Conservation (phyloP, 2,888 invertebrate genomes). For the Machimus atricapillus region DNA sequence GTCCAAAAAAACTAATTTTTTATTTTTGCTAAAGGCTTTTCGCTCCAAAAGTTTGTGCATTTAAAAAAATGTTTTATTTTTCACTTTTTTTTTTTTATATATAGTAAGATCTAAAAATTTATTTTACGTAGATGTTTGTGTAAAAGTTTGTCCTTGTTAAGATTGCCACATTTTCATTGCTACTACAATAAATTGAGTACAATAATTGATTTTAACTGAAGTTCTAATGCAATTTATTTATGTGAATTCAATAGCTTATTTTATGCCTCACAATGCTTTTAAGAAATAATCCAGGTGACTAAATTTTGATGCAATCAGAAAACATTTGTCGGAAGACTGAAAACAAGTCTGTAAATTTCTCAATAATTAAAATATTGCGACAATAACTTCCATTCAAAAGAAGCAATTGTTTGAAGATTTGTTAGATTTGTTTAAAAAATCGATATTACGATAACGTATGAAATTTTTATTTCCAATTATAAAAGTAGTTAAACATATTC, state of each 20-base stretch:
- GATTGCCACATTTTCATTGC: neutral
- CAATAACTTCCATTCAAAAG: too few relatives aligned
- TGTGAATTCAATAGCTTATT: neutral
- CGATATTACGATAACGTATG: too few relatives aligned
- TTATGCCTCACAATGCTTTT: neutral
- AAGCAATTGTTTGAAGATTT: too few relatives aligned
- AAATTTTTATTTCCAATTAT: too few relatives aligned
- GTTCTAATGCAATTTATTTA: neutral
- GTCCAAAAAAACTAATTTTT: neutral
- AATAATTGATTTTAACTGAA: neutral
- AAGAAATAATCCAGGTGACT: too few relatives aligned
- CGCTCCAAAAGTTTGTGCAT: neutral
- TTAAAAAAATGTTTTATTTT: neutral
- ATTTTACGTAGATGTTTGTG: slow-evolving; percentile 1
- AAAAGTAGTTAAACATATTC: too few relatives aligned
- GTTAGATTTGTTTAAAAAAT: too few relatives aligned
- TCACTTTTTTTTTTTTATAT: neutral
- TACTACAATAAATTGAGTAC: neutral
- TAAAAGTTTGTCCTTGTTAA: neutral
- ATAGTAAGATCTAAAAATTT: slow-evolving; percentile 5
- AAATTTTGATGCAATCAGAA: too few relatives aligned
- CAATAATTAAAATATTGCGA: too few relatives aligned
- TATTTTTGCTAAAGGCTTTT: neutral
- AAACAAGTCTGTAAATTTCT: too few relatives aligned
- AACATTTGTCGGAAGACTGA: too few relatives aligned